Conservation (phyloP, 2,797 vertebrate species). For the Ambastaia sidthimunki region DNA sequence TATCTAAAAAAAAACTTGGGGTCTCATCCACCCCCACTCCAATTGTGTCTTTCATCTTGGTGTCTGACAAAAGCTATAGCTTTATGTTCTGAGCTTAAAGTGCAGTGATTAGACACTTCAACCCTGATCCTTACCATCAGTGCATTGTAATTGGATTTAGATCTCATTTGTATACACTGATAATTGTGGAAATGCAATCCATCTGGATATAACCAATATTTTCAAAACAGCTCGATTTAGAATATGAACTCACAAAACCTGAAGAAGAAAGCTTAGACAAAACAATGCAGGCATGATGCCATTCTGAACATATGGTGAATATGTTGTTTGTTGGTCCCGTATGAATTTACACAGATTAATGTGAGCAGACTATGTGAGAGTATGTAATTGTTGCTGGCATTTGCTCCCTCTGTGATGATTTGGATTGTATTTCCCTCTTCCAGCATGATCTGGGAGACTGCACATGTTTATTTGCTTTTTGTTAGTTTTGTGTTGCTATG, state of each 20-base stretch:
- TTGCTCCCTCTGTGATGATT: slow-evolving; percentile 24
- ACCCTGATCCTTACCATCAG: slow-evolving; percentile 4
- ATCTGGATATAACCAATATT: slow-evolving; percentile 33
- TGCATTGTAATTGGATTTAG: slow-evolving; percentile 21
- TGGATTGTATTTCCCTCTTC: background rate
- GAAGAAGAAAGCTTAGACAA: slow-evolving; percentile 31
- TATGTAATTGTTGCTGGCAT: slow-evolving; percentile 31
- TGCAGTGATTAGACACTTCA: slow-evolving; percentile 21
- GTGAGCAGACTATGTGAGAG: slow-evolving; percentile 20
- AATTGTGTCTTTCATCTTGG: background rate
- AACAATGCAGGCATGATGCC: slow-evolving; percentile 5
- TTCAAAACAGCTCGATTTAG: slow-evolving; percentile 35
- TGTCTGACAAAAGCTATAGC: slow-evolving; percentile 1
- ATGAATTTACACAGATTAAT: slow-evolving; percentile 25
- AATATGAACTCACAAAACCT: slow-evolving; percentile 6
- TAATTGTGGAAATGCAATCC: slow-evolving; percentile 30
- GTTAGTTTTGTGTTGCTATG: slow-evolving; percentile 47
- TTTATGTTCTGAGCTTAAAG: background rate
- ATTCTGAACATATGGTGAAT: background rate
- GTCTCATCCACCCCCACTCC: background rate
- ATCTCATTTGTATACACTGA: slow-evolving; percentile 17
- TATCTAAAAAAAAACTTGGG: slow-evolving; percentile 9
- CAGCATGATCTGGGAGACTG: slow-evolving; percentile 34
- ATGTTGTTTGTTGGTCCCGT: slow-evolving; percentile 16
- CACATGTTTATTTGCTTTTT: slow-evolving; percentile 55